A percentile compares a stretch with the other conserved stretches of the same genome.
These are phyloP conservation scores for Vespertilio murinus DNA, from an alignment of 2,797 vertebrate genomes.

Conservation along the genomic window DNA sequence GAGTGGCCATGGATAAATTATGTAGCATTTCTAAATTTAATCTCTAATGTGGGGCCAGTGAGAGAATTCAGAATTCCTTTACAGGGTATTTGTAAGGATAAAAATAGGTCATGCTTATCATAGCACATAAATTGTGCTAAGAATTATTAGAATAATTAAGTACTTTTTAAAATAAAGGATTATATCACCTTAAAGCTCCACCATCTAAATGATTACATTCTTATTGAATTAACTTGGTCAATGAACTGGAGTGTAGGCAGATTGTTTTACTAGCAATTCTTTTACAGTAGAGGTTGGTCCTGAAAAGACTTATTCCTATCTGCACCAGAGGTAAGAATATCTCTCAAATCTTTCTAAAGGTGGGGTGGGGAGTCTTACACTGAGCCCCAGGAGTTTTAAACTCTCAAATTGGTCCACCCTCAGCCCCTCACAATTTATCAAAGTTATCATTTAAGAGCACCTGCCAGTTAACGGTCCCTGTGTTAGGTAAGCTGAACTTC, in stretches of 20 bases:
- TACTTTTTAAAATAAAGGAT: background rate
- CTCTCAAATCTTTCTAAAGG: background rate
- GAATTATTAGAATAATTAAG: background rate
- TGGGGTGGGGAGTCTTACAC: background rate
- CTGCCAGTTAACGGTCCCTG: fast-evolving
- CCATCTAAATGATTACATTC: background rate
- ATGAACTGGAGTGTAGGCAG: too few relatives aligned
- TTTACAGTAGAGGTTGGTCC: background rate
- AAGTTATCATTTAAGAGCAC: background rate
- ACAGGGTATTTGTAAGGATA: background rate
- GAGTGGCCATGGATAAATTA: too few relatives aligned
- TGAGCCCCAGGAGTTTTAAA: background rate
- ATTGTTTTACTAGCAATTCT: background rate
- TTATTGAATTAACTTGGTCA: background rate
- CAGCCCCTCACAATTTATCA: background rate
- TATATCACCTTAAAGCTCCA: background rate
- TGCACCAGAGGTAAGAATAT: background rate
- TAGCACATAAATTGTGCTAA: background rate
- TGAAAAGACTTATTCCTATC: background rate
- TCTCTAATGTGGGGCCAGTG: background rate
- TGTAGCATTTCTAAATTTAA: background rate
- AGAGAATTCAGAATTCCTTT: background rate
- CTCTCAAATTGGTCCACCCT: background rate
- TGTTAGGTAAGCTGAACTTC: too few relatives aligned
- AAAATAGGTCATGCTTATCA: background rate